phyloP scores from a whole-genome alignment of 2,113 vertebrate species.

The Tympanuchus pallidicinctus region DNA sequence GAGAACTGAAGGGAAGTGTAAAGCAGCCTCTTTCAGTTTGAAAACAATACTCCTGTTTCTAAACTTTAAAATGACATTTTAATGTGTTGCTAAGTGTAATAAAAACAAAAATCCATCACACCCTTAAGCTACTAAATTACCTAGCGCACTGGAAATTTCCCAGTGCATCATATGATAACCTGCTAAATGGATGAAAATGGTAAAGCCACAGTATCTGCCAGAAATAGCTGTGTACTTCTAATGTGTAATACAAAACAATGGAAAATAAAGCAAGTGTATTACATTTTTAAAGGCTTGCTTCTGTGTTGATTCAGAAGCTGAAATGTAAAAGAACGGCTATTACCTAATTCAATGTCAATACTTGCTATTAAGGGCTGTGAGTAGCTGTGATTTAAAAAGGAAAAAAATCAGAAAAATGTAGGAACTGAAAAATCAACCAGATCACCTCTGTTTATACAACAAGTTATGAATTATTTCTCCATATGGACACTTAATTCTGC shows the following conservation, averaged over 20 bases:
- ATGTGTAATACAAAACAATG: constrained; percentile 5
- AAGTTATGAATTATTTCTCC: neutral
- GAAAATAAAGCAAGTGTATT: neutral
- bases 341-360: constrained; percentile 21
- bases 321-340: constrained; percentile 17
- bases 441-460: neutral
- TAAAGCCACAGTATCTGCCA: constrained; percentile 5
- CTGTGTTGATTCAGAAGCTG: neutral
- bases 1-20: neutral
- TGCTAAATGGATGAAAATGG: constrained; percentile 35
- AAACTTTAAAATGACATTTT: neutral
- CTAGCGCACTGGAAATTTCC: constrained; percentile 5
- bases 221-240: neutral
- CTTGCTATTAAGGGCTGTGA: neutral
- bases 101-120: neutral
- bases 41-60: neutral
- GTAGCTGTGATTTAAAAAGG: neutral
- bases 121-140: neutral
- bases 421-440: neutral
- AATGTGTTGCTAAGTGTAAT: neutral
- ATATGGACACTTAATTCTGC: constrained; percentile 9
- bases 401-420: neutral
- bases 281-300: constrained; percentile 39
- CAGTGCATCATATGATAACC: constrained; percentile 30
- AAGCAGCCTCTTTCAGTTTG: neutral